Percentiles rank a stretch among this genome's conserved stretches.
These are phyloP conservation scores for Paedocypris sp. DNA, from an alignment of 2,113 vertebrate species.

Conservation along the genomic window DNA sequence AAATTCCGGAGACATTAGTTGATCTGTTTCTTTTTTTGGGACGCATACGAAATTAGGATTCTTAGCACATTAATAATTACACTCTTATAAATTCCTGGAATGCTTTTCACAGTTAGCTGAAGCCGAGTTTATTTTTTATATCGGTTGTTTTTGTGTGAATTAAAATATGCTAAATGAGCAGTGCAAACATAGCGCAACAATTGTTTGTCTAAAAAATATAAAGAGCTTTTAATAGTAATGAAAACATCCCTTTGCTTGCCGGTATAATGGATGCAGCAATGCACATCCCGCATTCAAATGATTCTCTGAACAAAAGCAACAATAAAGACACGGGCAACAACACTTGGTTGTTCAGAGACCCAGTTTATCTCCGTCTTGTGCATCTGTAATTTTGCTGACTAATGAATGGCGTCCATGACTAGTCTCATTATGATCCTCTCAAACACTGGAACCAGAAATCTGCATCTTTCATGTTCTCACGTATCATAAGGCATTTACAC, in stretches of 20 bases:
- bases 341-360: background rate
- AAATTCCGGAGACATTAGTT: too few species aligned
- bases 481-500: conserved; percentile 11
- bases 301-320: conserved; percentile 13
- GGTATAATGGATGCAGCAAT: conserved; percentile 15
- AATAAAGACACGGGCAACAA: background rate
- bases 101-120: too few species aligned
- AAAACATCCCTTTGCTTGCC: background rate
- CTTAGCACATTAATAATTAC: too few species aligned
- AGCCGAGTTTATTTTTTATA: too few species aligned
- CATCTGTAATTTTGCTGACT: background rate
- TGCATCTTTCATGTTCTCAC: conserved; percentile 8
- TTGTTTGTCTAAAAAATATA: too few species aligned
- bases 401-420: background rate
- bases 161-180: too few species aligned
- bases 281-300: conserved; percentile 10
- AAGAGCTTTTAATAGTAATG: background rate
- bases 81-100: too few species aligned
- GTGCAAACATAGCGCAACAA: too few species aligned
- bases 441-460: too few species aligned
- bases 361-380: background rate
- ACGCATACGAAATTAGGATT: too few species aligned
- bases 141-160: too few species aligned
- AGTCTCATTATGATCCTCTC: background rate
- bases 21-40: too few species aligned